These are phyloP conservation scores for Mamestra brassicae DNA, from an alignment of 2,888 invertebrate genomes.

Conservation along the genomic window DNA sequence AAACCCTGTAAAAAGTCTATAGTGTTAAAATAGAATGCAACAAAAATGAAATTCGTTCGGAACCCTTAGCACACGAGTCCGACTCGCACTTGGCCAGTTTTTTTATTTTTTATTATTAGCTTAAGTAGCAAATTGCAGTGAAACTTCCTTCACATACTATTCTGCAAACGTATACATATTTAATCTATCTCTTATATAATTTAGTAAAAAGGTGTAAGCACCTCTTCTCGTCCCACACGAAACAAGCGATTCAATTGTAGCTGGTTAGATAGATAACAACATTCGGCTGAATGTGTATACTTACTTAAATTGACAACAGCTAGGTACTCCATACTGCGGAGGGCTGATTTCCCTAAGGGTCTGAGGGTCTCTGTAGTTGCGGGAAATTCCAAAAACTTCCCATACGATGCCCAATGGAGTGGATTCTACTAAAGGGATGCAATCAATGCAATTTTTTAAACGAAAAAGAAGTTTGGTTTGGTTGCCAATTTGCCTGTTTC, in stretches of 20 bases:
- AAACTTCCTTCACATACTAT: no score
- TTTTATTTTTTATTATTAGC: no score
- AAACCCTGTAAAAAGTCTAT: no score
- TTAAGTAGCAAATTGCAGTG: no score
- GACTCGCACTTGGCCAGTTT: no score
- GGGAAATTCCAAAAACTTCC: slow-evolving; percentile 23
- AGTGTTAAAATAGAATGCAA: no score
- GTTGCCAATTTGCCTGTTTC: not conserved
- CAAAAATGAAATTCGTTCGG: no score
- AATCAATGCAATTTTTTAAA: slow-evolving; percentile 39
- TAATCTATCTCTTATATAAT: not conserved
- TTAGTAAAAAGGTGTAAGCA: not conserved
- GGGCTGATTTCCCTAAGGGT: slow-evolving; percentile 55
- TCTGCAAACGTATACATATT: no score
- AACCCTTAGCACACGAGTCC: no score
- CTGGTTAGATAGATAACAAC: slow-evolving; percentile 12
- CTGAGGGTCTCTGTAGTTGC: slow-evolving; percentile 25
- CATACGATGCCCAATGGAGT: slow-evolving; percentile 16
- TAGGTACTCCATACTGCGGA: slow-evolving; percentile 33
- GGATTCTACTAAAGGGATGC: slow-evolving; percentile 24
- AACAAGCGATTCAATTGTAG: not conserved
- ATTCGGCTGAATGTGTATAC: slow-evolving; percentile 23
- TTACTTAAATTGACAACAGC: slow-evolving; percentile 52
- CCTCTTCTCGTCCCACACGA: not conserved
- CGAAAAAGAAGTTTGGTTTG: not conserved